A percentile compares a stretch with the other conserved stretches of the same genome.
Conservation (phyloP, 2,113 vertebrate genomes). For the Sigmodon hispidus region DNA sequence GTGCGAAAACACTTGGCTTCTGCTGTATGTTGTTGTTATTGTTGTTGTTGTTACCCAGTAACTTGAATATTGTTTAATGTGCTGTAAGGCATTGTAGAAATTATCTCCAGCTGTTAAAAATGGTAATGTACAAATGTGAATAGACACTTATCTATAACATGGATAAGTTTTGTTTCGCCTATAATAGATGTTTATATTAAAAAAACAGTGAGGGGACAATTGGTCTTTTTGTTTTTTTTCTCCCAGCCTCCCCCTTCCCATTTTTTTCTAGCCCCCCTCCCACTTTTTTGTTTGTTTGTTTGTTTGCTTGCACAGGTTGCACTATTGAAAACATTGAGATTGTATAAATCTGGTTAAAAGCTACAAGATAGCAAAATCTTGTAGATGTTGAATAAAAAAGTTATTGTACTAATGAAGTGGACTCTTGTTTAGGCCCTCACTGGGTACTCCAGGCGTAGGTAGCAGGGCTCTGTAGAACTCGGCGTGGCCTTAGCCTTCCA, state of each 20-base stretch:
- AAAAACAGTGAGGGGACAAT: slow-evolving; percentile 88
- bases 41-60: slow-evolving; percentile 86
- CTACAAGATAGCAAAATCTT: slow-evolving; percentile 91
- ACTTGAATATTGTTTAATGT: slow-evolving; percentile 91
- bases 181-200: slow-evolving; percentile 92
- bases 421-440: slow-evolving; percentile 85
- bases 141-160: slow-evolving; percentile 93
- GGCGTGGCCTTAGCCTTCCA: slow-evolving; percentile 62
- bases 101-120: slow-evolving; percentile 91
- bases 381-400: slow-evolving; percentile 95
- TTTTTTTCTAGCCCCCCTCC: slow-evolving; percentile 75
- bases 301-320: slow-evolving; percentile 96
- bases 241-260: slow-evolving; percentile 80
- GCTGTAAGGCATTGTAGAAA: slow-evolving; percentile 90
- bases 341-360: slow-evolving; percentile 94
- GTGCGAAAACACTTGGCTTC: slow-evolving; percentile 86
- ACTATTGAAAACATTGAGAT: slow-evolving; percentile 95
- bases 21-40: slow-evolving; percentile 84
- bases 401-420: slow-evolving; percentile 88
- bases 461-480: slow-evolving; percentile 32
- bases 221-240: slow-evolving; percentile 70
- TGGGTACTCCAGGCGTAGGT: slow-evolving; percentile 62
- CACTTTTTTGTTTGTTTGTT: slow-evolving; percentile 70
- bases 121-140: slow-evolving; percentile 94
- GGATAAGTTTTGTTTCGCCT: slow-evolving; percentile 91